These are phyloP conservation scores for Dendrolimus punctatus DNA, from an alignment of 1,140 invertebrate genomes.

Conservation along the genomic window DNA sequence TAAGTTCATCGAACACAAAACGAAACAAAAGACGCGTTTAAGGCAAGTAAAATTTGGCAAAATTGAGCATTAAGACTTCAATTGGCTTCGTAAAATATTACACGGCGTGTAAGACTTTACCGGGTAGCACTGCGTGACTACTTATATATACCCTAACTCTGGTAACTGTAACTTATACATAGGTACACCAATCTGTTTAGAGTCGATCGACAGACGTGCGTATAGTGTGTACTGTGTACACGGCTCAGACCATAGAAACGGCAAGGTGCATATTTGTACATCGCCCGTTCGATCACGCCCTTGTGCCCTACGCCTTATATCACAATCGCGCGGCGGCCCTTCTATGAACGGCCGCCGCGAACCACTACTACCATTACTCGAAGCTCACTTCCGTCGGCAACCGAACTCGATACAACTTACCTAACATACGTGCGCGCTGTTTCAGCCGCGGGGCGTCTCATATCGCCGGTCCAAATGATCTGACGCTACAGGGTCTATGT, in stretches of 20 bases:
- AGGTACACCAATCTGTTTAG: slow-evolving; percentile 39
- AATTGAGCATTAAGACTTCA: slow-evolving; percentile 68
- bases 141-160: slow-evolving; percentile 52
- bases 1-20: slow-evolving; percentile 30
- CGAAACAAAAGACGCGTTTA: slow-evolving; percentile 55
- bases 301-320: too few relatives aligned
- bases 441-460: neutral
- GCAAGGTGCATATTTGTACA: slow-evolving; percentile 10
- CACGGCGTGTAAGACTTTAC: slow-evolving; percentile 40
- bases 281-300: neutral
- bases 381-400: neutral
- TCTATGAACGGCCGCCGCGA: neutral
- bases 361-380: too few relatives aligned
- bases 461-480: slow-evolving; percentile 11
- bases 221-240: slow-evolving; percentile 27
- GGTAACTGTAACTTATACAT: slow-evolving; percentile 65
- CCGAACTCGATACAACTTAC: neutral
- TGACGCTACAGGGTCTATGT: slow-evolving; percentile 10
- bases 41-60: slow-evolving; percentile 71
- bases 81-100: slow-evolving; percentile 57
- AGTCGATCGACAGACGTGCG: slow-evolving; percentile 25
- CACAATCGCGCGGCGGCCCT: neutral
- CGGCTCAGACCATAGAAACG: slow-evolving; percentile 13
- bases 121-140: slow-evolving; percentile 50
- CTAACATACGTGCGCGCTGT: neutral